phyloP scores from a whole-genome alignment of 2,113 vertebrate genomes.

The Burhinus bistriatus region DNA sequence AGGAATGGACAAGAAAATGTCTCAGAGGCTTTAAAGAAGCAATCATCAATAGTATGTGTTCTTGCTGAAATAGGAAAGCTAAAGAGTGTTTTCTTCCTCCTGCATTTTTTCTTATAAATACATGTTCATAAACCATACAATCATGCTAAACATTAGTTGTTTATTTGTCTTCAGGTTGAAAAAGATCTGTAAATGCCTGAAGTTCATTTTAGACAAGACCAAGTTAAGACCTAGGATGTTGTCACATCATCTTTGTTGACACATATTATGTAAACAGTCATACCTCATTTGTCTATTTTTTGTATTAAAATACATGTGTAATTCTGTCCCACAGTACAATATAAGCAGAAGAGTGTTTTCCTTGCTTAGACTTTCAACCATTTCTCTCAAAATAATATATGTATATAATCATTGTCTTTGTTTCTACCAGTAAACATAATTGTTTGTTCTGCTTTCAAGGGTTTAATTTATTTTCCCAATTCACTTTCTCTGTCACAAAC shows the following conservation, averaged over 20 bases:
- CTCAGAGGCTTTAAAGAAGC: background rate
- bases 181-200: background rate
- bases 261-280: background rate
- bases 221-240: background rate
- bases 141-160: background rate
- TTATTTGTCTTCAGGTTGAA: background rate
- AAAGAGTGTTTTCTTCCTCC: background rate
- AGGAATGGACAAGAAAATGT: background rate
- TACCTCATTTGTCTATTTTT: background rate
- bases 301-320: background rate
- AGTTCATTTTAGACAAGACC: background rate
- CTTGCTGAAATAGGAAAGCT: background rate
- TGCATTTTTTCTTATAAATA: background rate
- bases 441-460: background rate
- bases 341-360: background rate
- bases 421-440: background rate
- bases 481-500: background rate
- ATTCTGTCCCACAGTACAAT: background rate
- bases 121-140: background rate
- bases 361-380: background rate
- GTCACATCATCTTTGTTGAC: background rate
- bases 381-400: background rate
- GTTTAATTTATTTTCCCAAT: background rate
- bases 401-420: background rate
- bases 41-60: background rate